These are phyloP conservation scores for Oplegnathus fasciatus DNA, from an alignment of 2,113 vertebrate species.

Conservation along the genomic window DNA sequence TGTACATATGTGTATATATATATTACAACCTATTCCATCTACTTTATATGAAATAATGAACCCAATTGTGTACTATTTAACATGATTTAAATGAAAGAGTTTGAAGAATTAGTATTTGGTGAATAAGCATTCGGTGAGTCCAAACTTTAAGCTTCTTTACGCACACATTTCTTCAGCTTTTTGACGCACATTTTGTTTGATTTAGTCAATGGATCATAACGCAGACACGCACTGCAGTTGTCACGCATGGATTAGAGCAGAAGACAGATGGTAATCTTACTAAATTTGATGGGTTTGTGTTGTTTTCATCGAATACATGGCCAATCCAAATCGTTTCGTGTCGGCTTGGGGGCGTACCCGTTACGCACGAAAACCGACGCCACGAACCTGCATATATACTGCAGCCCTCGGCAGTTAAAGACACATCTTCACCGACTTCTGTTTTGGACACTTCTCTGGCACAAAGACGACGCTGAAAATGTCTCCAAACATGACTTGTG, in stretches of 20 bases:
- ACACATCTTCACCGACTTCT: constrained; percentile 45
- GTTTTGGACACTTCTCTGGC: neutral
- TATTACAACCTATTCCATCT: neutral
- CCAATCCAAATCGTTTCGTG: constrained; percentile 56
- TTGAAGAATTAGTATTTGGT: neutral
- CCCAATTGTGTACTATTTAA: neutral
- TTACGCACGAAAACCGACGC: constrained; percentile 79
- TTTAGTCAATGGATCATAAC: constrained; percentile 45
- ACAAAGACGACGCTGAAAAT: constrained; percentile 41
- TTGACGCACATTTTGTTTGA: constrained; percentile 47
- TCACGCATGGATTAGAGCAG: constrained; percentile 63
- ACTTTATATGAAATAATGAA: neutral
- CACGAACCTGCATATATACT: constrained; percentile 78
- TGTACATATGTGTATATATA: constrained; percentile 45
- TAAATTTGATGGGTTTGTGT: constrained; percentile 64
- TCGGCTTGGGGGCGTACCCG: constrained; percentile 79
- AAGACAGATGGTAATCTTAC: constrained; percentile 82
- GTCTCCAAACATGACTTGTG: constrained; percentile 69
- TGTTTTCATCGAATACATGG: constrained; percentile 68
- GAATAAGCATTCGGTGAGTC: neutral
- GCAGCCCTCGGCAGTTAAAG: constrained; percentile 11
- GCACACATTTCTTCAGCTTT: constrained; percentile 46
- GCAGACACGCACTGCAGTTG: constrained; percentile 74
- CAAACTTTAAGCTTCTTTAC: constrained; percentile 48
- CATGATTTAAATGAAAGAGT: neutral